These are phyloP conservation scores for Pipistrellus pygmaeus DNA, from an alignment of 2,797 vertebrate species.

Conservation along the genomic window DNA sequence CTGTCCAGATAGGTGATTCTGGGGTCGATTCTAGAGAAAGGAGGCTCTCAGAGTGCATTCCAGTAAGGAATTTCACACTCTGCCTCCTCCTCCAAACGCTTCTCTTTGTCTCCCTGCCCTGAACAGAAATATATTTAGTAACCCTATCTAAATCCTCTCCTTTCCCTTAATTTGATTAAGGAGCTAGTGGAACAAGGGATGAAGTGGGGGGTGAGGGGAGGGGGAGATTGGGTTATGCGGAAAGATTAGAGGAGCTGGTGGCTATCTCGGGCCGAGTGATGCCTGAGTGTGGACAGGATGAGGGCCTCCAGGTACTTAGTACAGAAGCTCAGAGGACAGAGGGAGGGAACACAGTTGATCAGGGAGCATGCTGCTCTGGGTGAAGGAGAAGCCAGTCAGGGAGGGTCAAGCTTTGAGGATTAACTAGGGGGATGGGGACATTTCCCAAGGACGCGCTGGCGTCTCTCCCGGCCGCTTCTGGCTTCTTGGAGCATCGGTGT, in stretches of 20 bases:
- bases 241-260: constrained; percentile 69
- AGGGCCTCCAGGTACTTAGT: constrained; percentile 70
- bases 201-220: constrained; percentile 31
- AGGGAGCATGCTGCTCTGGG: neutral
- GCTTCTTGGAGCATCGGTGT: neutral
- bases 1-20: constrained; percentile 46
- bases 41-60: constrained; percentile 47
- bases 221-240: neutral
- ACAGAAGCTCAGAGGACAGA: constrained; percentile 55
- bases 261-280: constrained; percentile 55
- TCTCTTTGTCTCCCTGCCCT: constrained; percentile 1
- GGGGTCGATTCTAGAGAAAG: constrained; percentile 41
- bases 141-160: constrained; percentile 78
- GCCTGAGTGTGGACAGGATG: constrained; percentile 79
- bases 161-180: constrained; percentile 83
- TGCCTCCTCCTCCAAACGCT: constrained; percentile 20
- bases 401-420: constrained; percentile 13
- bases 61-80: constrained; percentile 74
- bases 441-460: neutral
- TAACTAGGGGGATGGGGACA: neutral
- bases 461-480: neutral
- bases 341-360: constrained; percentile 41
- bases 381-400: neutral
- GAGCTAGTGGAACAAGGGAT: constrained; percentile 53
- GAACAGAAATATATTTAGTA: constrained; percentile 78